Base-by-base conservation (phyloP, 2,113 vertebrate genomes). In the Prochilodus magdalenae region DNA sequence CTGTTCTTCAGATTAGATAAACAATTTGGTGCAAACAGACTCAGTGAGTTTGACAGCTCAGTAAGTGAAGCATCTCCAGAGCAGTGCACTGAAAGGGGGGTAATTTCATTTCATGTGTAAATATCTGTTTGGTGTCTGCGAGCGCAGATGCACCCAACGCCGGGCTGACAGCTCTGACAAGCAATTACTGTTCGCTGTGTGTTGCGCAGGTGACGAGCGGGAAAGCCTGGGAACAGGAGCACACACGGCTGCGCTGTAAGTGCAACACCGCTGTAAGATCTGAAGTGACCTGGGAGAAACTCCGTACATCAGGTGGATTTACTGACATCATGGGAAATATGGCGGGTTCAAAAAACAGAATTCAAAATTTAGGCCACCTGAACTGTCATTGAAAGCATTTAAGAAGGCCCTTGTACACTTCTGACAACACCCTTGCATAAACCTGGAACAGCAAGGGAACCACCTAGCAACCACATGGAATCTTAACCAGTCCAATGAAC, bases 71-170 rank as follows among this genome's bases (percentile, higher is more conserved):
- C 84, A 49, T 80, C 80, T 79, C 75, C 27, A 36, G 16, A 53
- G 44, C 24, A 7, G n/a, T 66, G 55, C 44, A 63, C 87, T 86
- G 79, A 87, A 81, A 81, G 77, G 71, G 63, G 59, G 29, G 84
- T 81, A 84, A 88, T 88, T 89, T 87, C 65, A 85, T 86, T 88
- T 84, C 53, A 67, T 77, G 83, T 84, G 86, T 87, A 89, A 87
- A 87, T 89, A 85, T 89, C 82, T 79, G 85, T 87, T 89, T 84
- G 85, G 20, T 89, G 84, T 88, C 75, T n/a, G 82, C 16, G 69
- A 80, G 75, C 62, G 60, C 79, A 81, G 82, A 77, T 75, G 66
- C 79, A 36, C 83, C 73, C 70, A 84, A 87, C 73, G 78, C 65
- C 79, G 27, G 69, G 27, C 79, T 89, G 89, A 85, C 89, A 87